Conservation (phyloP, 2,113 vertebrate genomes). For the Gadus macrocephalus region DNA sequence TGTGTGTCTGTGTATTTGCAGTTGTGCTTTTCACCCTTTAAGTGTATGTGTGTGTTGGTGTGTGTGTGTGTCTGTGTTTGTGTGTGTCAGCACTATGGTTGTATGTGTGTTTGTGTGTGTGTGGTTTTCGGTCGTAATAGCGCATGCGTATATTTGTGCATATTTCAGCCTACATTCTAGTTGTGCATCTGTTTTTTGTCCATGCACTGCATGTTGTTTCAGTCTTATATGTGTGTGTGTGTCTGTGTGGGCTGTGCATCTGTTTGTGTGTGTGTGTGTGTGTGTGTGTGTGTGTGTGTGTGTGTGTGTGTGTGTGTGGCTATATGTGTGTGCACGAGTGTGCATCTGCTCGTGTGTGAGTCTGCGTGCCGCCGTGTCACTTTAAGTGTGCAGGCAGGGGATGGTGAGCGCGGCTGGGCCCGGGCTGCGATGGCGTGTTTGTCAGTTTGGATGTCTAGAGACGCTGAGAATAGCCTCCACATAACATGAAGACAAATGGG, state of each 20-base stretch:
- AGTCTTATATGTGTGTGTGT: not conserved
- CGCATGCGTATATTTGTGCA: too few relatives aligned
- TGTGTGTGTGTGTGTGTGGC: too few relatives aligned
- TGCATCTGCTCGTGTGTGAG: too few relatives aligned
- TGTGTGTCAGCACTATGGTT: too few relatives aligned
- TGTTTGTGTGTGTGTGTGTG: not conserved
- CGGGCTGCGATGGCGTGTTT: not conserved
- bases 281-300: too few relatives aligned
- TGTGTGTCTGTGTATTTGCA: not conserved
- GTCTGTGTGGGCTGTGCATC: not conserved
- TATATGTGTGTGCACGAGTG: too few relatives aligned
- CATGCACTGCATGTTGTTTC: not conserved
- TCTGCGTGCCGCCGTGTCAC: slow-evolving; percentile 10
- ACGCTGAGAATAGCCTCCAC: slow-evolving; percentile 34
- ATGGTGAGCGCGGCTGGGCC: not conserved
- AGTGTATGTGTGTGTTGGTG: slow-evolving; percentile 3
- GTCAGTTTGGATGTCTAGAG: slow-evolving; percentile 15
- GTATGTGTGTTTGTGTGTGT: too few relatives aligned
- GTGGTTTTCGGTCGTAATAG: too few relatives aligned
- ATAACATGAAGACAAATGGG: slow-evolving; percentile 60
- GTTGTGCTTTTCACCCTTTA: not conserved
- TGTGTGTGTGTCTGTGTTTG: not conserved
- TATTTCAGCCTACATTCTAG: too few relatives aligned
- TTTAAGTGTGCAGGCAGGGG: slow-evolving; percentile 26
- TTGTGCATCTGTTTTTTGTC: not conserved